Evolutionary conservation across 2,113 vertebrate species (phyloP).

Genomic region (Sebastes fasciatus): DNA sequence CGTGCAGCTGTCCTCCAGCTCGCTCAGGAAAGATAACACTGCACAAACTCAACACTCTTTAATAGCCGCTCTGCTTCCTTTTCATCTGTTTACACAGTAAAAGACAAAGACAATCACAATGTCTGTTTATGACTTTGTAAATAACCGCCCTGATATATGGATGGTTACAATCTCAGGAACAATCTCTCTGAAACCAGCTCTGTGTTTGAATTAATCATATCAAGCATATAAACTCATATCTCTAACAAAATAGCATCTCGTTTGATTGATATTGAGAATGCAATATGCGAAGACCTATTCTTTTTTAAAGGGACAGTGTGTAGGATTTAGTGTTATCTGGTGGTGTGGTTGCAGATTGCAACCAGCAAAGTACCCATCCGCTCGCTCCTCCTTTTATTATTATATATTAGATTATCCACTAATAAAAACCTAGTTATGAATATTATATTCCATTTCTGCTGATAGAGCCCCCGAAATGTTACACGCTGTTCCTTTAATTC

Average conservation of each 20-base stretch:
- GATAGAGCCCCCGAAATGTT: too few species aligned
- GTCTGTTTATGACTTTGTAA: constrained; percentile 42
- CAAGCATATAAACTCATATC: background rate
- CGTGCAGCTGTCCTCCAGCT: constrained; percentile 26
- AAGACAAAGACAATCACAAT: constrained; percentile 9
- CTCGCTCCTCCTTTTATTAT: too few species aligned
- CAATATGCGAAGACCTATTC: background rate
- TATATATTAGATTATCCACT: too few species aligned
- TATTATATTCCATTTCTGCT: too few species aligned
- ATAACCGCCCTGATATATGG: constrained; percentile 12
- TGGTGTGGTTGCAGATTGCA: too few species aligned
- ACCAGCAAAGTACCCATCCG: too few species aligned
- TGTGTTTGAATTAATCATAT: background rate
- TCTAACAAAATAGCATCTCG: background rate
- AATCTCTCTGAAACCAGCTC: background rate
- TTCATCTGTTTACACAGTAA: constrained; percentile 45
- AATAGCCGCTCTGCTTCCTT: constrained; percentile 28
- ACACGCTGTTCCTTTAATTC: too few species aligned
- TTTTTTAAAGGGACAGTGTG: too few species aligned
- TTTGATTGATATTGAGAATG: background rate
- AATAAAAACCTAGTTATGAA: too few species aligned
- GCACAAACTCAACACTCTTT: background rate
- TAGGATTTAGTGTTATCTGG: too few species aligned
- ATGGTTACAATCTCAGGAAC: constrained; percentile 18
- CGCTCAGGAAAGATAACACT: constrained; percentile 23